Evolutionary conservation across 2,888 invertebrate species (phyloP).

Genomic region (Xestia c-nigrum): DNA sequence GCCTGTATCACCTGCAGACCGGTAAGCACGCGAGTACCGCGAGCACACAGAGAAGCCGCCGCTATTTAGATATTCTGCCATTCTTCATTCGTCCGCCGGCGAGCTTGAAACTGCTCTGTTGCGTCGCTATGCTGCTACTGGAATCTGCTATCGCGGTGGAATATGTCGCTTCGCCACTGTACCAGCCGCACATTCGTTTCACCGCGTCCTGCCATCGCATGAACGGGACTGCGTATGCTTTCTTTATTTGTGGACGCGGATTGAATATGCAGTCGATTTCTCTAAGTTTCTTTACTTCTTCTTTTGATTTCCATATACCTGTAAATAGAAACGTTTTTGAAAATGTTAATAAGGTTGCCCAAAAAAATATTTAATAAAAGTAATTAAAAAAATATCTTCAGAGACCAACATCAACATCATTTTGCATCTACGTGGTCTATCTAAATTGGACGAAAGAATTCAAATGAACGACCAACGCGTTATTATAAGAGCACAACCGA

Average conservation of each 20-base stretch:
- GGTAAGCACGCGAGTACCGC: constrained; percentile 76
- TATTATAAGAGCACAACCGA: too few relatives aligned
- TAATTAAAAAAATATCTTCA: background rate
- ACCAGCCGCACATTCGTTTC: constrained; percentile 91
- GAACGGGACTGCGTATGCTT: constrained; percentile 80
- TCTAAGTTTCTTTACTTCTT: constrained; percentile 91
- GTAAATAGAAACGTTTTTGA: constrained; percentile 46
- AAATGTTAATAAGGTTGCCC: background rate
- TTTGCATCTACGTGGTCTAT: background rate
- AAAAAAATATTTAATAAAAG: background rate
- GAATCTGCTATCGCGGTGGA: constrained; percentile 71
- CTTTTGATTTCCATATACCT: constrained; percentile 94
- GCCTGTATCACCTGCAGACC: constrained; percentile 80
- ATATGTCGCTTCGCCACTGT: constrained; percentile 71
- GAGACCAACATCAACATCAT: too few relatives aligned
- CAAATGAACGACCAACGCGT: too few relatives aligned
- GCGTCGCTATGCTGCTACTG: constrained; percentile 66
- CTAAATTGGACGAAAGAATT: background rate
- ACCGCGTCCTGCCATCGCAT: constrained; percentile 91
- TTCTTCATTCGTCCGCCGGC: constrained; percentile 69
- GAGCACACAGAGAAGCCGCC: constrained; percentile 82
- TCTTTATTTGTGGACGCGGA: constrained; percentile 83
- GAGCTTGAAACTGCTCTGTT: constrained; percentile 77
- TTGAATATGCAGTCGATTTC: constrained; percentile 91
- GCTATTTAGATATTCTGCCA: constrained; percentile 80